Conservation (phyloP, 2,888 invertebrate genomes). For the Callinectes sapidus region DNA sequence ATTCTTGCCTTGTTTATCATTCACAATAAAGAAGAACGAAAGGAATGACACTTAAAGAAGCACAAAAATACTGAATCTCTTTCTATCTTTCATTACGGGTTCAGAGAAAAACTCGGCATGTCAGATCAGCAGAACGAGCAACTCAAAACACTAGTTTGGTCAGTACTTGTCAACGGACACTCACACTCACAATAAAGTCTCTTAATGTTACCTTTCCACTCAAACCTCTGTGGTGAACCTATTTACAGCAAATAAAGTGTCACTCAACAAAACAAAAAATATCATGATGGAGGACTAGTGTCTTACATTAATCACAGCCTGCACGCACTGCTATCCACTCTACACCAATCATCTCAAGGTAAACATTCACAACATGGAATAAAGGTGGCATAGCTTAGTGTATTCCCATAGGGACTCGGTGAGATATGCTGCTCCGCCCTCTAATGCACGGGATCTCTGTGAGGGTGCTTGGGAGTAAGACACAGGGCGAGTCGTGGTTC, state of each 20-base stretch:
- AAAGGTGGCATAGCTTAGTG: background rate
- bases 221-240: background rate
- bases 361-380: background rate
- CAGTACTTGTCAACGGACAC: background rate
- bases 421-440: background rate
- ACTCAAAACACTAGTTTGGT: background rate
- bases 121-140: background rate
- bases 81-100: background rate
- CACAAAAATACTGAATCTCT: background rate
- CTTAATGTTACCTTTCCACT: background rate
- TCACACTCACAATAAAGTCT: background rate
- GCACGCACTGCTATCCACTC: background rate
- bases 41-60: background rate
- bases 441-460: background rate
- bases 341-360: background rate
- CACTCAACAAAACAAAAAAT: background rate
- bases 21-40: background rate
- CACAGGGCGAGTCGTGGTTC: background rate
- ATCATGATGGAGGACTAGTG: background rate
- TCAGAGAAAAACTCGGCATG: background rate
- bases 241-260: background rate
- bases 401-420: background rate
- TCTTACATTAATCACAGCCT: background rate
- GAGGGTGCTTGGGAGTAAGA: slow-evolving; percentile 19
- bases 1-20: background rate